These are phyloP conservation scores for Euzophera pinguis DNA, from an alignment of 2,888 invertebrate genomes.

Conservation along the genomic window DNA sequence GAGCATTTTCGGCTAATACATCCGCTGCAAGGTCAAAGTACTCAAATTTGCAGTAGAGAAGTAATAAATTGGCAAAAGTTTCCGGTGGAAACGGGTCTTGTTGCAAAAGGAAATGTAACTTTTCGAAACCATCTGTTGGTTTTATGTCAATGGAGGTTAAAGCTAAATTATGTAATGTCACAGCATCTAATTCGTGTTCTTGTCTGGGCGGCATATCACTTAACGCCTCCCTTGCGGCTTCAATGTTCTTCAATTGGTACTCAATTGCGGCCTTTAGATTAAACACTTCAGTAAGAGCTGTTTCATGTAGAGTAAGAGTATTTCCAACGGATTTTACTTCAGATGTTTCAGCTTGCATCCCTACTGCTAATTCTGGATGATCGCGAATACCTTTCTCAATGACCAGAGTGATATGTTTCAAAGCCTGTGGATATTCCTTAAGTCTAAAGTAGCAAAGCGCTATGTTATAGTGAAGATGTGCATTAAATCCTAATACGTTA, in stretches of 20 bases:
- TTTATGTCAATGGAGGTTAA: slow-evolving; percentile 91
- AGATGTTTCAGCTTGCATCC: slow-evolving; percentile 96
- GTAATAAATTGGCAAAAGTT: slow-evolving; percentile 96
- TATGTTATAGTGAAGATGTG: slow-evolving; percentile 96
- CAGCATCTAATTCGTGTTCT: slow-evolving; percentile 98
- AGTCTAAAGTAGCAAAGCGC: slow-evolving; percentile 96
- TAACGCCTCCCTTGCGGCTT: slow-evolving; percentile 91
- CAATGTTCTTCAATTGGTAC: slow-evolving; percentile 88
- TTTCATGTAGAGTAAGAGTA: slow-evolving; percentile 94
- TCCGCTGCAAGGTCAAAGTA: slow-evolving; percentile 99
- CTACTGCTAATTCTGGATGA: slow-evolving; percentile 98
- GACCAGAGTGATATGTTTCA: slow-evolving; percentile 95
- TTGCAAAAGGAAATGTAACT: slow-evolving; percentile 90
- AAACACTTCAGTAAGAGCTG: slow-evolving; percentile 98
- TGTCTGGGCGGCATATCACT: slow-evolving; percentile 95
- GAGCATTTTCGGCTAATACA: slow-evolving; percentile 97
- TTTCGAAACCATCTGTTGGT: slow-evolving; percentile 95
- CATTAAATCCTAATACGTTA: slow-evolving; percentile 93
- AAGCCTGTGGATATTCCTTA: slow-evolving; percentile 95
- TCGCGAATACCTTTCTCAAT: slow-evolving; percentile 97
- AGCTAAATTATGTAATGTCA: slow-evolving; percentile 98
- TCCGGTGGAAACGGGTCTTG: slow-evolving; percentile 98
- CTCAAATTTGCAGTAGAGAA: slow-evolving; percentile 98
- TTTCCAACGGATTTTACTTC: slow-evolving; percentile 98
- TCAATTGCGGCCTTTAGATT: slow-evolving; percentile 99